Evolutionary conservation across 2,888 invertebrate species (phyloP).

Genomic region (Lepidochrysops patricia): DNA sequence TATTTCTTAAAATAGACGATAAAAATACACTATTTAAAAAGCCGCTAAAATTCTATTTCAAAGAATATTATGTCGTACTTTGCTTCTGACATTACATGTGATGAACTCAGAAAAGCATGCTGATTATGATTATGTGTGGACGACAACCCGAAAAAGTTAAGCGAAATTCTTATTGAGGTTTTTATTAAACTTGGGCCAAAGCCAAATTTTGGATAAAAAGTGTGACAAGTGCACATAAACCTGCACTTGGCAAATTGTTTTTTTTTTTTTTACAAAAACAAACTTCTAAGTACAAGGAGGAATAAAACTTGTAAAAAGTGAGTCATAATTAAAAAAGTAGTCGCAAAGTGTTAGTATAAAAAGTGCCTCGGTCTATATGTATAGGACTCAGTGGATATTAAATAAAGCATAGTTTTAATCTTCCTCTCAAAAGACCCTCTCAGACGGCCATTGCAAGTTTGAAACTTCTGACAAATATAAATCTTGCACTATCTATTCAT

Average conservation of each 20-base stretch:
- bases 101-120: no score
- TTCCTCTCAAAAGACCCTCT: constrained; percentile 25
- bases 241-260: background rate
- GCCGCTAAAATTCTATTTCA: no score
- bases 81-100: no score
- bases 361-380: background rate
- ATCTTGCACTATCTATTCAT: constrained; percentile 22
- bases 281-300: background rate
- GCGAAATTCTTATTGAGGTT: background rate
- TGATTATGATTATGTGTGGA: no score
- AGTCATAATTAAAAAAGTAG: background rate
- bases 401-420: constrained; percentile 24
- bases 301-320: background rate
- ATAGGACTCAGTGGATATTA: constrained; percentile 13
- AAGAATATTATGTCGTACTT: no score
- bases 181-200: no score
- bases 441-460: constrained; percentile 29
- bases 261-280: background rate
- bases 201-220: no score
- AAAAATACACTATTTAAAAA: no score
- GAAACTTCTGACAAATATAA: constrained; percentile 26
- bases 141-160: no score
- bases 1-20: no score
- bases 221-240: no score
- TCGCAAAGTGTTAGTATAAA: background rate